Conservation (phyloP, 1,140 invertebrate genomes). For the Scaptomyza hsui region DNA sequence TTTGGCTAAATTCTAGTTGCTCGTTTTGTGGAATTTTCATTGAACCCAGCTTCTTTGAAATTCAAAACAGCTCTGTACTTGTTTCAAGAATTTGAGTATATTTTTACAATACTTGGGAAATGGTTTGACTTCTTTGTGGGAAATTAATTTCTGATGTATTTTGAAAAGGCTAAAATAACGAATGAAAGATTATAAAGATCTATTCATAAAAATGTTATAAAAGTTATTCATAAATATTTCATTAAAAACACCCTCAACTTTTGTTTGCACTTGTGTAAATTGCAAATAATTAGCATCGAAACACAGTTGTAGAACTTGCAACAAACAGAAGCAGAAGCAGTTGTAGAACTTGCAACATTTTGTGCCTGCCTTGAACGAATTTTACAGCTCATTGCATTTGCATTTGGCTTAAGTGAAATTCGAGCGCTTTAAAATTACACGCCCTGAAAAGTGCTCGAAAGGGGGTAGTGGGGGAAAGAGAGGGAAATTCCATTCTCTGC, state of each 20-base stretch:
- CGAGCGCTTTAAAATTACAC: conserved; percentile 69
- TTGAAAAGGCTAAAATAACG: too few relatives aligned
- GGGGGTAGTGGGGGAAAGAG: neutral
- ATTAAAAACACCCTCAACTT: too few relatives aligned
- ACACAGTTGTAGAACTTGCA: neutral
- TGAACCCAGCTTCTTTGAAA: neutral
- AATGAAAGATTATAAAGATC: too few relatives aligned
- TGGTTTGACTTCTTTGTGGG: too few relatives aligned
- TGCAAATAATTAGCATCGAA: conserved; percentile 9
- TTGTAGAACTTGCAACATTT: conserved; percentile 4
- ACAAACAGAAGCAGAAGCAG: neutral
- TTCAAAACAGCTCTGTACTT: neutral
- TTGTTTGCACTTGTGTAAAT: neutral
- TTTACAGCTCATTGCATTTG: conserved; percentile 79
- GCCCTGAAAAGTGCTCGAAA: neutral
- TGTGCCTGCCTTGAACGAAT: conserved; percentile 48
- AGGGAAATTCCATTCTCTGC: neutral
- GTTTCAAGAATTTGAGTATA: neutral
- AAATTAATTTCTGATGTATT: too few relatives aligned
- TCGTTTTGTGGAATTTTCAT: neutral
- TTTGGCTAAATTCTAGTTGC: conserved; percentile 35
- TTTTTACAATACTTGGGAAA: neutral
- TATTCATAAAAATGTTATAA: too few relatives aligned
- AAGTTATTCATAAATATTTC: too few relatives aligned
- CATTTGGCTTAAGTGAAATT: conserved; percentile 73